Evolutionary conservation across 2,113 vertebrate species (phyloP), one percentile per base, ranked within the genome.

Genomic region (Carlito syrichta): DNA sequence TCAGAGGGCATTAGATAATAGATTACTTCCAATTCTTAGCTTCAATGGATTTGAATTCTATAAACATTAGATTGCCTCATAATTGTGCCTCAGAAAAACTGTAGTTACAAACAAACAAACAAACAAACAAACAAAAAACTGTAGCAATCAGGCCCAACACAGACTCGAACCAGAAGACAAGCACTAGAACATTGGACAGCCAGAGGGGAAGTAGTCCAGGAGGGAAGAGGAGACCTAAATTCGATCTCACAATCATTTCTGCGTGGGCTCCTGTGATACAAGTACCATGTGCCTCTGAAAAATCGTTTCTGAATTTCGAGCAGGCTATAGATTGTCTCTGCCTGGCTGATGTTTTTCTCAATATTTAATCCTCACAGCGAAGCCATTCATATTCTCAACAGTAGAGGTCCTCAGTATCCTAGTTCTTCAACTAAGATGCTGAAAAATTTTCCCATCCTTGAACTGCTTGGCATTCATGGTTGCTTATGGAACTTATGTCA

Each of bases 381-480:
- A 83, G 96, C 52, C 43, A 74, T 94, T 90, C 98, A 0, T 86
- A 20, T 77, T 97, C 85, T 91, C 86, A 97, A 98, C 99, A 98
- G 97, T 94, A 99, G 99, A 98, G 98, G 99, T 98, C 99, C 98
- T 98, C 98, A 92, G 98, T 96, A 94, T 94, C 97, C 84, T 50
- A 98, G 98, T 76, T 97, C 43, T 98, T 97, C 85, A 1, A 52
- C 22, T 4, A 4, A 79, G 71, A 77, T 12, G 25, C 35, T 52
- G 40, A 35, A 63, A 66, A 63, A 17, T 32, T 54, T 43, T 86
- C n/a, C 69, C 23, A 43, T 32, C 76, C 73, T 90, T 20, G 69
- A 96, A 79, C 90, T 84, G 92, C 38, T 87, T 81, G 84, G 81
- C 88, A 52, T 92, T 98, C 97, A 4, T 45, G 13, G 19, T 92